A percentile compares a stretch with the other conserved stretches of the same genome.
These are phyloP conservation scores for Ammodramus savannarum DNA, from an alignment of 2,113 vertebrate genomes.

Conservation along the genomic window DNA sequence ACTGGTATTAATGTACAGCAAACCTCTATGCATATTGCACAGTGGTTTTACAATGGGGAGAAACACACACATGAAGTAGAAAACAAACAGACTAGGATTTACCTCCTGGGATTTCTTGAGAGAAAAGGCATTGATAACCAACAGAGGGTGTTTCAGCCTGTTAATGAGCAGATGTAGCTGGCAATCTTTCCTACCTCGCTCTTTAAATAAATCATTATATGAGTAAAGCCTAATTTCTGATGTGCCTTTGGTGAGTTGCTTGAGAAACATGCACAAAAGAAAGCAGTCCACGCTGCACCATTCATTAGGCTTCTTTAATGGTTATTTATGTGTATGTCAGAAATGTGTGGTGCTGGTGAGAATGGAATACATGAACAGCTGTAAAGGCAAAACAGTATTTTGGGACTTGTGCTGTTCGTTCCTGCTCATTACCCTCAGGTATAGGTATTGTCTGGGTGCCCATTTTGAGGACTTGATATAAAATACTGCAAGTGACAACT, in stretches of 20 bases:
- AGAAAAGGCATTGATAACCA: slow-evolving; percentile 27
- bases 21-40: neutral
- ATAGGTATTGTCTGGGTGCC: neutral
- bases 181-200: slow-evolving; percentile 21
- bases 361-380: neutral
- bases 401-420: neutral
- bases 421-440: slow-evolving; percentile 25
- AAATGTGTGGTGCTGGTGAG: neutral
- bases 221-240: slow-evolving; percentile 64
- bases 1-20: neutral
- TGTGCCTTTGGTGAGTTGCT: slow-evolving; percentile 22
- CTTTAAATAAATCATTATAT: slow-evolving; percentile 48
- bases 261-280: slow-evolving; percentile 29
- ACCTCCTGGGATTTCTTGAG: slow-evolving; percentile 52
- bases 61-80: neutral
- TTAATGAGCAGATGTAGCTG: slow-evolving; percentile 67
- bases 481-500: slow-evolving; percentile 13
- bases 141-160: slow-evolving; percentile 49
- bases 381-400: neutral
- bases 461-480: neutral
- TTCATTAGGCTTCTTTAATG: slow-evolving; percentile 63
- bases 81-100: slow-evolving; percentile 39
- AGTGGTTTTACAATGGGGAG: neutral
- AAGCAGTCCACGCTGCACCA: slow-evolving; percentile 24
- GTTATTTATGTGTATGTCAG: slow-evolving; percentile 33